Base-by-base conservation (phyloP, 2,888 invertebrate species). In the Magallana nippona region DNA sequence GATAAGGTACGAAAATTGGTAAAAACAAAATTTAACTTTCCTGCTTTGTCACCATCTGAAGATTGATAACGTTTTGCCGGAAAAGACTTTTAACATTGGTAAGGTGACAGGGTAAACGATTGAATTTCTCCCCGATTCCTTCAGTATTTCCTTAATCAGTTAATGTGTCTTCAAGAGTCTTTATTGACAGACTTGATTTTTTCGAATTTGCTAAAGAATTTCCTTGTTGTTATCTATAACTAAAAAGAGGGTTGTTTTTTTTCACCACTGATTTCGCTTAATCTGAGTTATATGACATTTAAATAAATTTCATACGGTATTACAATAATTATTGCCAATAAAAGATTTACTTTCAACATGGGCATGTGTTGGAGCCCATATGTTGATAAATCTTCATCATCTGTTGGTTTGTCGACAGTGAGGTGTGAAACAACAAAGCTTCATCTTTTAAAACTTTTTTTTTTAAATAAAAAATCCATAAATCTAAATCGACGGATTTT, bases 1-100 rank as follows among this genome's bases (percentile, higher is more conserved):
- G 63, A 63, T 71, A 71, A 71, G 60, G n/a, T 17, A 32, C 27
- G 27, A 71, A 71, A 71, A 71, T 71, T 71, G 71, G 32, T 27
- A 8, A 22, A 13, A 22, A 19, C n/a, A 60, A 60, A 60, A 44
- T 44, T 44, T 0, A 60, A 60, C 10, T 19, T 71, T 32, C 71
- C 32, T 60, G 60, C 27, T 71, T 22, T 27, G 27, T 71, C 15
- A 15, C 27, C 22, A 8, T 13, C 32, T 15, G 71, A 71, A 32
- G 71, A 71, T 71, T 71, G 71, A 71, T 71, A 71, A 71, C 71
- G 8, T 44, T n/a, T 19, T 22, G 71, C 27, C 71, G 71, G 32
- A 71, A 71, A 71, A 27, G 19, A 71, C 13, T 15, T 2, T 71
- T 71, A 71, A 15, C 71, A 71, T 71, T 71, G 32, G 15, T 22